phyloP scores from a whole-genome alignment of 2,113 vertebrate genomes.

The Morone saxatilis region DNA sequence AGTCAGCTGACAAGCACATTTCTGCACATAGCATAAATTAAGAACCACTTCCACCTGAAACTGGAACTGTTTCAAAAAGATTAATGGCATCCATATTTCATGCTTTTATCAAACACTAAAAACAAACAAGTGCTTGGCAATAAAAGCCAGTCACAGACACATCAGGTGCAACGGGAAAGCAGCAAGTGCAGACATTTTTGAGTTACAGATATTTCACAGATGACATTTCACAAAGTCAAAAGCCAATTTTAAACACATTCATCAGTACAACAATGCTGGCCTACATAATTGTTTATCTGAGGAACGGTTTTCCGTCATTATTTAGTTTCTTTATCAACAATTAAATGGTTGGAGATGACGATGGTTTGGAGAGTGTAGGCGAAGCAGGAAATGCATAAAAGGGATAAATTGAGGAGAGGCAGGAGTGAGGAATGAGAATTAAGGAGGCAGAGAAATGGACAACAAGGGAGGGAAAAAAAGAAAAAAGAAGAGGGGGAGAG shows the following conservation, averaged over 20 bases:
- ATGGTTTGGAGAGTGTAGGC: not conserved
- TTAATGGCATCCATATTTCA: slow-evolving; percentile 31
- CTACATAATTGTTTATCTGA: slow-evolving; percentile 5
- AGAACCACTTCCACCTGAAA: slow-evolving; percentile 26
- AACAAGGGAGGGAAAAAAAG: not conserved
- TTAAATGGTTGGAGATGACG: not conserved
- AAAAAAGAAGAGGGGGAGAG: not conserved
- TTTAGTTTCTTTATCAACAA: slow-evolving; percentile 5
- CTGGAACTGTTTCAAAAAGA: slow-evolving; percentile 15
- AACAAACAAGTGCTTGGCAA: slow-evolving; percentile 16
- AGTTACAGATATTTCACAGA: slow-evolving; percentile 21
- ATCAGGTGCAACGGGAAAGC: not conserved
- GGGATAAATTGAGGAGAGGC: not conserved
- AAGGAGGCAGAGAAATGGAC: not conserved
- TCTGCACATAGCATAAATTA: slow-evolving; percentile 16
- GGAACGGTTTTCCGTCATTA: not conserved
- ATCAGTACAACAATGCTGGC: not conserved
- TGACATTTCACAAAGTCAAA: slow-evolving; percentile 5
- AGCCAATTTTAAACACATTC: slow-evolving; percentile 9
- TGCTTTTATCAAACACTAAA: slow-evolving; percentile 21
- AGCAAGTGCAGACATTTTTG: not conserved
- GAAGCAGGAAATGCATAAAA: not conserved
- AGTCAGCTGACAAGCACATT: not conserved
- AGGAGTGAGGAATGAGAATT: not conserved
- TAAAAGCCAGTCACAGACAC: not conserved